phyloP scores from a whole-genome alignment of 2,113 vertebrate genomes.

The Ceyx melanurus region DNA sequence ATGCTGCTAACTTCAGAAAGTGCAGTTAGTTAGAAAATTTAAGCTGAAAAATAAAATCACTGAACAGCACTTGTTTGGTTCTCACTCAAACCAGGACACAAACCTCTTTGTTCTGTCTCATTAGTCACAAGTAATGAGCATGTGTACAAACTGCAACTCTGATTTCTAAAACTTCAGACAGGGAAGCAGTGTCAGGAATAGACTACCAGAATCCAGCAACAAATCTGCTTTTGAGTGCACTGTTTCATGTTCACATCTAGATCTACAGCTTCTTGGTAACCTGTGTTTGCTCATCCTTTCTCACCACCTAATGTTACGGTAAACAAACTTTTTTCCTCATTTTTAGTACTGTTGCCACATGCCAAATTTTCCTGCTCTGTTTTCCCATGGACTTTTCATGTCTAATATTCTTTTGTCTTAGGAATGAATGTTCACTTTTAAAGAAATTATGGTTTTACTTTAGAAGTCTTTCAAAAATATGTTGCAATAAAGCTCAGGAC shows the following conservation, averaged over 20 bases:
- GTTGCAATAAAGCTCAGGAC: background rate
- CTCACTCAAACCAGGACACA: too few species aligned
- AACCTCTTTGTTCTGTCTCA: background rate
- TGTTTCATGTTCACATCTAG: background rate
- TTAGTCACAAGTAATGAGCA: background rate
- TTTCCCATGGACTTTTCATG: background rate
- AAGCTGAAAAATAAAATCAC: too few species aligned
- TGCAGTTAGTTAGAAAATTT: too few species aligned
- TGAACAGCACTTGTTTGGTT: too few species aligned
- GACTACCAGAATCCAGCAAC: background rate
- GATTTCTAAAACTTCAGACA: background rate
- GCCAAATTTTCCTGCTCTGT: background rate
- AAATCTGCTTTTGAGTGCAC: rapidly evolving
- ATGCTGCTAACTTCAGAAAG: too few species aligned
- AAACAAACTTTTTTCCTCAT: background rate
- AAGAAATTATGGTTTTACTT: background rate
- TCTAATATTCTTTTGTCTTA: background rate
- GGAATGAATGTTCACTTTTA: background rate
- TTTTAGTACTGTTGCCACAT: background rate
- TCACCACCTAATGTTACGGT: background rate
- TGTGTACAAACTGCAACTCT: background rate
- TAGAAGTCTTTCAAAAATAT: background rate
- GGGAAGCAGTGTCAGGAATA: background rate
- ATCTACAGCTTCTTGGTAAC: background rate
- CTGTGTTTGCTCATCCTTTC: background rate